Evolutionary conservation across 2,797 vertebrate genomes (phyloP).

Genomic region (Momotus momota): DNA sequence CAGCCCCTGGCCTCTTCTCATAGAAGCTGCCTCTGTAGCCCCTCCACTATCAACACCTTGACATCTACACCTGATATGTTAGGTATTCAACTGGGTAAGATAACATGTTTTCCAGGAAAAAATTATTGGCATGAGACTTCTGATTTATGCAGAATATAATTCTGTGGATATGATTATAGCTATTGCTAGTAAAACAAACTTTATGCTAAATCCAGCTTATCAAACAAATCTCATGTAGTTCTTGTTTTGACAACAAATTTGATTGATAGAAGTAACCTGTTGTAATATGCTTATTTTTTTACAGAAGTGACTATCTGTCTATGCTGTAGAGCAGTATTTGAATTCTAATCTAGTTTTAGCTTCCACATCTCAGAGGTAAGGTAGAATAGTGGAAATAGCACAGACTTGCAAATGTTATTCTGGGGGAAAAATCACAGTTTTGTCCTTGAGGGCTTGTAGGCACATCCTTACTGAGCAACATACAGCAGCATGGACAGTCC

Average conservation of each 20-base stretch:
- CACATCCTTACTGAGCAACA: background rate
- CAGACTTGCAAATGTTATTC: background rate
- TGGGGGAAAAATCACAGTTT: background rate
- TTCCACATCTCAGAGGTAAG: background rate
- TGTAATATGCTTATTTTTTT: too few species aligned
- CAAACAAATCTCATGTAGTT: too few species aligned
- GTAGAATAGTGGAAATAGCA: background rate
- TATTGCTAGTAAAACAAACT: too few species aligned
- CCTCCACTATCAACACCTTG: background rate
- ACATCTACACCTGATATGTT: background rate
- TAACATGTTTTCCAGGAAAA: too few species aligned
- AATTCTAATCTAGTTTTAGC: background rate
- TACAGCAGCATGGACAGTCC: background rate
- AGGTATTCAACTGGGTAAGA: too few species aligned
- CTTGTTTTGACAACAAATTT: too few species aligned
- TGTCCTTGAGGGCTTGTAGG: background rate
- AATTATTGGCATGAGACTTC: too few species aligned
- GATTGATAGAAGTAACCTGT: too few species aligned
- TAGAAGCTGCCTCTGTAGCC: background rate
- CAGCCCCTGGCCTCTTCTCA: background rate
- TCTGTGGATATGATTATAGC: too few species aligned
- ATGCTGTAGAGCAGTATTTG: background rate
- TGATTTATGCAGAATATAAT: too few species aligned
- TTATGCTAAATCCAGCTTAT: too few species aligned
- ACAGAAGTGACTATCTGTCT: background rate